Evolutionary conservation across 1,140 invertebrate species (phyloP), one percentile per base, ranked within the genome.

Genomic region (Drosophila seguyi): DNA sequence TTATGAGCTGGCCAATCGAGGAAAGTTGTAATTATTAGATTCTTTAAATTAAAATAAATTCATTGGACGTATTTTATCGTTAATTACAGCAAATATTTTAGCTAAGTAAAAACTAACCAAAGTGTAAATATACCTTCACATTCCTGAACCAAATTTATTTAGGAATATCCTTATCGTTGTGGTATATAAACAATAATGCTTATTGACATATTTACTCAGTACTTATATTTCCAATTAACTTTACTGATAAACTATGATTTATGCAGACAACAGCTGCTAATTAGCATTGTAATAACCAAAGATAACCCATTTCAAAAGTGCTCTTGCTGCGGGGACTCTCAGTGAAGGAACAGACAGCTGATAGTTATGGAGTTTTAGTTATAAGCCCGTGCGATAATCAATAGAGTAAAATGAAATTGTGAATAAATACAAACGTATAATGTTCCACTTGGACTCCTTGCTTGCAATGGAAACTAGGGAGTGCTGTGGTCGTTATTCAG

Each of bases 401-500:
- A 69, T 52, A 66, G 8, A 45, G 11, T 39, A 20, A 55, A 67
- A 29, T 39, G 22, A 34, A 53, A 71, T 38, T 27, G 48, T 57
- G 42, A 16, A 41, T 39, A 69, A 69, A 27, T 34, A 57, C 57
- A 39, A 13, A n/a, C 11, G 34, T 47, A 66, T 39, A 22, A 56
- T 45, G 65, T 14, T 27, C 27, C 27, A 25, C 13, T 29, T n/a
- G 6, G 41, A 20, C 27, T 38, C 16, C 8, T 18, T 34, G 29
- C 18, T 13, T 44, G 36, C n/a, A 27, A 47, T 5, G 42, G 29
- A 41, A 50, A 58, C 45, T 27, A 45, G 34, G 53, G 48, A 67
- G 47, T 53, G 66, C 45, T 52, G 10, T n/a, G 60, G 31, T 36
- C 20, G 52, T 53, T 38, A 53, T 38, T 36, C 58, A 31, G 6